Evolutionary conservation across 2,113 vertebrate genomes (phyloP), one percentile per base, ranked within the genome.

Genomic region (Seriola quinqueradiata): DNA sequence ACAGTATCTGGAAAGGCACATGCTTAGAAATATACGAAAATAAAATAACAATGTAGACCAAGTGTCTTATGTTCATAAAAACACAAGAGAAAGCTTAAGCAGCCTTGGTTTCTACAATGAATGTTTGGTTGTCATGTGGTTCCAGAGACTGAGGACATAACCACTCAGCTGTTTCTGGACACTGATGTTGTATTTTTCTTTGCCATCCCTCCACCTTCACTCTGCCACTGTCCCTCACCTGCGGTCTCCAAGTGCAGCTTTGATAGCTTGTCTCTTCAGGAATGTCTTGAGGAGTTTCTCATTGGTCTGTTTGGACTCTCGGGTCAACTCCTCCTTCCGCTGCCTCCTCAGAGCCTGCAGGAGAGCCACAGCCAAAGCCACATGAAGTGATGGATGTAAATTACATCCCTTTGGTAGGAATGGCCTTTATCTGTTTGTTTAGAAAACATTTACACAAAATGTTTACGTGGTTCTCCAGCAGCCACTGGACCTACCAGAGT

Each of bases 241-340:
- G 82, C 82, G 92, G 79, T 96, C 95, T 70, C 78, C 94, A 50
- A 98, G 93, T 23, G 96, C 96, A 81, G 96, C 96, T 95, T 96
- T 98, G 81, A 99, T 92, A 54, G 95, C 96, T n/a, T 99, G 97
- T 92, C 97, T 96, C 94, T 98, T 99, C 84, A 99, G 84, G 85
- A 99, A 96, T 0, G 98, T 99, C 92, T 88, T 97, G 77, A 99
- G 90, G 63, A 99, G 95, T 77, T 98, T 99, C 75, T 99, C 97
- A 42, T 95, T 92, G 34, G 97, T 99, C 90, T 96, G 96, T 77
- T 92, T 97, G 54, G 97, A 98, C 89, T 98, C 97, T 1, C 12
- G 91, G 7, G 54, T 74, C 9, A 97, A 92, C 10, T 94, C 76
- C 50, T 99, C 97, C 88, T 98, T 99, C 85, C 95, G 96, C 72